phyloP scores from a whole-genome alignment of 2,797 vertebrate genomes.

The Chrosomus eos region DNA sequence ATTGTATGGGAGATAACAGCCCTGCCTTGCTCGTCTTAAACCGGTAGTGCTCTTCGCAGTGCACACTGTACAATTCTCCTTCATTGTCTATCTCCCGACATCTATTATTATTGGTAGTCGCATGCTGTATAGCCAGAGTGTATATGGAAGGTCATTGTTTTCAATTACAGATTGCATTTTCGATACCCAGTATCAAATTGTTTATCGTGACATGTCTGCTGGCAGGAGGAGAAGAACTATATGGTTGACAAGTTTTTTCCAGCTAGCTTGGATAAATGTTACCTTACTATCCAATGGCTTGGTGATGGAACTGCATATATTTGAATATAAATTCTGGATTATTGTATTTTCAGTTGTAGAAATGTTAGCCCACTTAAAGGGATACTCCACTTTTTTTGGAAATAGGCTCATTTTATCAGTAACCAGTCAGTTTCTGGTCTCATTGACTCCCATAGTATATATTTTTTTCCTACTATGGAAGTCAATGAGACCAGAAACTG shows the following conservation, averaged over 20 bases:
- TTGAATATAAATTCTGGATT: background rate
- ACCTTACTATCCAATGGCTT: background rate
- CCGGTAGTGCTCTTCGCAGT: conserved; percentile 14
- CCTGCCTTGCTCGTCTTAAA: conserved; percentile 10
- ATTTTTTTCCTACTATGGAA: too few species aligned
- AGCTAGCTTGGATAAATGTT: conserved; percentile 14
- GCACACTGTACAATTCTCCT: conserved; percentile 19
- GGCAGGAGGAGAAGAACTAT: conserved; percentile 58
- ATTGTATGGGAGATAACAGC: conserved; percentile 39
- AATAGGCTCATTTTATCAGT: too few species aligned
- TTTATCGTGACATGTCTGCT: conserved; percentile 68
- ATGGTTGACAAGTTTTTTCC: background rate
- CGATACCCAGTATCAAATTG: conserved; percentile 74
- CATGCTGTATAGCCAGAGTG: conserved; percentile 63
- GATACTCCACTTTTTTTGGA: too few species aligned
- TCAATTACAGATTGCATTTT: conserved; percentile 79
- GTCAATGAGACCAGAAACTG: too few species aligned
- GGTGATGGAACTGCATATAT: background rate
- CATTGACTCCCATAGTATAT: too few species aligned
- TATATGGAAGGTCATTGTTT: conserved; percentile 76
- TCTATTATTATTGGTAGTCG: conserved; percentile 68
- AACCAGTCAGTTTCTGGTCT: too few species aligned
- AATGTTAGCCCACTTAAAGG: background rate
- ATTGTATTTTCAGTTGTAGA: background rate
- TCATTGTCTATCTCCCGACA: conserved; percentile 38